Conservation (phyloP, 2,797 vertebrate species). For the Sebastes iracundus region DNA sequence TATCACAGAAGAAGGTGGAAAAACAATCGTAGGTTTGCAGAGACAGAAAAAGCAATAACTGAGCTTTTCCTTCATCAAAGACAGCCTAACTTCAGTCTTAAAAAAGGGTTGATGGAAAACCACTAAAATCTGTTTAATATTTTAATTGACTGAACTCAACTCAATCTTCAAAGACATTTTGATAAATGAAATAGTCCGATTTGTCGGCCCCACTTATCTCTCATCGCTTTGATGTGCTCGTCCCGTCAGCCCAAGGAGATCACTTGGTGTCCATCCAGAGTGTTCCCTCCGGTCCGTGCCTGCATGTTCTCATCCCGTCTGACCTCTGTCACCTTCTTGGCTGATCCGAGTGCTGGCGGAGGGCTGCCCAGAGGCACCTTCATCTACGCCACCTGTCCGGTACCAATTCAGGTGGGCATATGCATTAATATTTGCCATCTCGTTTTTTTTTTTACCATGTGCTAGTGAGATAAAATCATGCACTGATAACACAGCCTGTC, state of each 20-base stretch:
- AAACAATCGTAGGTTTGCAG: neutral
- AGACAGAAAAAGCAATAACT: neutral
- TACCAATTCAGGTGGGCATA: slow-evolving; percentile 91
- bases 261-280: slow-evolving; percentile 94
- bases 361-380: slow-evolving; percentile 96
- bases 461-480: neutral
- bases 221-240: slow-evolving; percentile 2
- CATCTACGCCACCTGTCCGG: slow-evolving; percentile 95
- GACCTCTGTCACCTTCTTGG: slow-evolving; percentile 96
- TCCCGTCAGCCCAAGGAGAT: slow-evolving; percentile 92
- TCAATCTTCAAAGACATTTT: slow-evolving; percentile 5
- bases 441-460: neutral
- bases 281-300: slow-evolving; percentile 95
- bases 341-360: slow-evolving; percentile 96
- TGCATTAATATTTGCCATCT: neutral
- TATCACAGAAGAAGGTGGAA: neutral
- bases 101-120: neutral
- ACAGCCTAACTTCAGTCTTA: neutral
- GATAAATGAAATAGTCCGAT: neutral
- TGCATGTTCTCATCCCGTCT: slow-evolving; percentile 98
- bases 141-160: neutral
- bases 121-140: neutral
- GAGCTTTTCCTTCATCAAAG: neutral
- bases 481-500: neutral
- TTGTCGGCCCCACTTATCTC: neutral